Evolutionary conservation across 1,140 invertebrate genomes (phyloP).

Genomic region (Halesus radiatus): DNA sequence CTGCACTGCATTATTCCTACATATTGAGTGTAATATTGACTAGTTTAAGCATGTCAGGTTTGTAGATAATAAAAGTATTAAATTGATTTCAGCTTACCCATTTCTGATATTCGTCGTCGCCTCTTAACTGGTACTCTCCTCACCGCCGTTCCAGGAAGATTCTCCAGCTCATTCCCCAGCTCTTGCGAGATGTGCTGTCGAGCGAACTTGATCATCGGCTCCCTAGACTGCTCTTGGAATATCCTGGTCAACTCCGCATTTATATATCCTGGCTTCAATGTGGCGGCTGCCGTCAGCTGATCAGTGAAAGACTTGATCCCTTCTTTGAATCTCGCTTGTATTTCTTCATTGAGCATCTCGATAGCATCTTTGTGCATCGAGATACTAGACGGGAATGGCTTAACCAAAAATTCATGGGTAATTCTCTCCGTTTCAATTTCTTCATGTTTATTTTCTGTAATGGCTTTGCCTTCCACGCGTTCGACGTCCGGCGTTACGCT

Average conservation of each 20-base stretch:
- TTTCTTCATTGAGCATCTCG: constrained; percentile 55
- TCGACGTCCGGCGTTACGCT: constrained; percentile 57
- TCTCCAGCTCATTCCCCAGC: constrained; percentile 69
- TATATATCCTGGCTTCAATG: constrained; percentile 52
- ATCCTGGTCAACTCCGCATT: constrained; percentile 55
- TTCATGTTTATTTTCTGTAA: constrained; percentile 6
- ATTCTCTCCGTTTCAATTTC: constrained; percentile 19
- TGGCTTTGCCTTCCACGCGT: constrained; percentile 62
- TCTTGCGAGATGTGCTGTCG: constrained; percentile 63
- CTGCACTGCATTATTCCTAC: too few relatives aligned
- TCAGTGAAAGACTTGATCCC: constrained; percentile 54
- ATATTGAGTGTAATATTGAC: too few relatives aligned
- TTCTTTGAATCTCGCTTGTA: constrained; percentile 56
- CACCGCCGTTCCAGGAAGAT: constrained; percentile 65
- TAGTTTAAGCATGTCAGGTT: too few relatives aligned
- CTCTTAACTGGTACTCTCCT: constrained; percentile 65
- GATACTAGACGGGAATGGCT: constrained; percentile 15
- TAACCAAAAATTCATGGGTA: constrained; percentile 18
- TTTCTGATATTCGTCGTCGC: constrained; percentile 65
- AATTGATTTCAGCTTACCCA: constrained; percentile 60
- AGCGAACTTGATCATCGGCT: constrained; percentile 58
- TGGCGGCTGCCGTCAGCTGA: constrained; percentile 52
- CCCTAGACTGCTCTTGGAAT: constrained; percentile 58
- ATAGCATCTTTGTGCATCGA: constrained; percentile 51
- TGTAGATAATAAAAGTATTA: neutral